These are phyloP conservation scores for Germaria angustata DNA, from an alignment of 2,888 invertebrate genomes.

Conservation along the genomic window DNA sequence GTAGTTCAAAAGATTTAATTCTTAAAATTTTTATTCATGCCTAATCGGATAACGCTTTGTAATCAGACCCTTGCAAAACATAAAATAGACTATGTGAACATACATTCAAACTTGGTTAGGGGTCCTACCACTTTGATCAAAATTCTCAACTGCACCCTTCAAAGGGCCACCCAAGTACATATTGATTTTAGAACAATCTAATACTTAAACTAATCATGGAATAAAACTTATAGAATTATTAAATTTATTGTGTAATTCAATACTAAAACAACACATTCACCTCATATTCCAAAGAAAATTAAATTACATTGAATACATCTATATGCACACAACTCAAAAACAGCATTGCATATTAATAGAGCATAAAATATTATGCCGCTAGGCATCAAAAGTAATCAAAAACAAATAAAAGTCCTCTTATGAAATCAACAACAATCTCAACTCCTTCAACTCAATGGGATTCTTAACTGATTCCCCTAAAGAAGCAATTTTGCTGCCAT, in stretches of 20 bases:
- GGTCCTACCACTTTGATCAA: too few species aligned
- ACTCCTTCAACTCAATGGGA: background rate
- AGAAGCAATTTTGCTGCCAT: conserved; percentile 10
- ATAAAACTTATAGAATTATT: background rate
- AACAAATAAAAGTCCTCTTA: conserved; percentile 64
- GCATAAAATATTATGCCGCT: conserved; percentile 36
- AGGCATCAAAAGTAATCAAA: conserved; percentile 61
- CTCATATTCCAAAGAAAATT: conserved; percentile 3
- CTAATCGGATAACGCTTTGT: too few species aligned
- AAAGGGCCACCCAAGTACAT: conserved; percentile 35
- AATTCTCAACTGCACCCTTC: background rate
- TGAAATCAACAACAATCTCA: conserved; percentile 43
- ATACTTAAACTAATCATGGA: conserved; percentile 32
- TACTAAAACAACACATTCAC: conserved; percentile 36
- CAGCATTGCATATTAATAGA: background rate
- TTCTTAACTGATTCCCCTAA: conserved; percentile 6
- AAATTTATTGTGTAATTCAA: conserved; percentile 28
- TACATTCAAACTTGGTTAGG: too few species aligned
- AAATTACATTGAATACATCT: background rate
- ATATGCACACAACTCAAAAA: background rate
- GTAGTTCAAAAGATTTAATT: background rate
- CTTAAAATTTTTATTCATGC: background rate
- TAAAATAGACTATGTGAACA: too few species aligned
- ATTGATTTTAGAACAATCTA: conserved; percentile 15
- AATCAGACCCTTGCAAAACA: too few species aligned